Conservation (phyloP, 2,888 invertebrate species). For the Auanema freiburgensis region DNA sequence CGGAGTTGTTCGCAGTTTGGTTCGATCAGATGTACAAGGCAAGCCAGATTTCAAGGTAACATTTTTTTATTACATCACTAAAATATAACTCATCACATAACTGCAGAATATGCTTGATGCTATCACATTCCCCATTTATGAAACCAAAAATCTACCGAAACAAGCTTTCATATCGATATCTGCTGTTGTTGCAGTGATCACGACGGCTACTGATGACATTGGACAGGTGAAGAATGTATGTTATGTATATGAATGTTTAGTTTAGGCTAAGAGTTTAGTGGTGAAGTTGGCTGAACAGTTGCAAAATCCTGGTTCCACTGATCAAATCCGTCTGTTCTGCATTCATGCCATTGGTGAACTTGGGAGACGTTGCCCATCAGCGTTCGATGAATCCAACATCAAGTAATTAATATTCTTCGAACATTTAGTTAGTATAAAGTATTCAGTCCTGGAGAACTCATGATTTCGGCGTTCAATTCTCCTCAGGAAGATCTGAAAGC, state of each 20-base stretch:
- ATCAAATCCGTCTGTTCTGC: slow-evolving; percentile 74
- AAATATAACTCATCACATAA: background rate
- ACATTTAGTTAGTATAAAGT: background rate
- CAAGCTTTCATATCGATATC: slow-evolving; percentile 91
- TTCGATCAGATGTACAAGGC: slow-evolving; percentile 77
- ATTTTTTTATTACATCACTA: background rate
- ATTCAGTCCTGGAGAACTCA: slow-evolving; percentile 65
- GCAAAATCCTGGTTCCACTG: slow-evolving; percentile 14
- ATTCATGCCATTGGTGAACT: slow-evolving; percentile 94
- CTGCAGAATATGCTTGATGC: slow-evolving; percentile 80
- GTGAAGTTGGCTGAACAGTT: slow-evolving; percentile 41
- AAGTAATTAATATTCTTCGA: slow-evolving; percentile 16
- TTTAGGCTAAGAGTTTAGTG: slow-evolving; percentile 31
- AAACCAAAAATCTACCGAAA: slow-evolving; percentile 41
- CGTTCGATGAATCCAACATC: slow-evolving; percentile 23
- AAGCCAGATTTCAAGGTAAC: slow-evolving; percentile 57
- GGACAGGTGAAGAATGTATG: slow-evolving; percentile 20
- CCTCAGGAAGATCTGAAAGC: slow-evolving; percentile 94
- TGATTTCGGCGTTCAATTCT: slow-evolving; percentile 83
- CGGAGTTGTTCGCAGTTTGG: slow-evolving; percentile 85
- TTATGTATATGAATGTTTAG: background rate
- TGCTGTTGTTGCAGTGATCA: slow-evolving; percentile 91
- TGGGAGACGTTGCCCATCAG: slow-evolving; percentile 69
- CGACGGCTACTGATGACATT: slow-evolving; percentile 65
- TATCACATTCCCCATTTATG: slow-evolving; percentile 76